A percentile compares a stretch with the other conserved stretches of the same genome.
Evolutionary conservation across 1,140 invertebrate species (phyloP).

Genomic region (Pogonus chalceus): DNA sequence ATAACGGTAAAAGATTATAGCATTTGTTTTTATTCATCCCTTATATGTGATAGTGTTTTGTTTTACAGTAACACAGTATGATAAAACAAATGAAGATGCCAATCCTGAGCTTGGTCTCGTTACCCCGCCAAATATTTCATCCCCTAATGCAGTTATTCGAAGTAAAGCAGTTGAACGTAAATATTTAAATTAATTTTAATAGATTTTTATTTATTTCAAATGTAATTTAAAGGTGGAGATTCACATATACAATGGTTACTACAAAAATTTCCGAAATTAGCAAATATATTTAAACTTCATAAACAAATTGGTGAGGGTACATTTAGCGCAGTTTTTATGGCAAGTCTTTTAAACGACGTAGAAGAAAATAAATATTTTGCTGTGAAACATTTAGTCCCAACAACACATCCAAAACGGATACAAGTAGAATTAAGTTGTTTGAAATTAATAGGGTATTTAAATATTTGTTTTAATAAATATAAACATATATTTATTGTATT

Average conservation of each 20-base stretch:
- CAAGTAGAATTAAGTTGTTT: conserved; percentile 69
- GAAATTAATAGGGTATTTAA: conserved; percentile 62
- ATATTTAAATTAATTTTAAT: neutral
- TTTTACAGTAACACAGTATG: neutral
- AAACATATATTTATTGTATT: conserved; percentile 3
- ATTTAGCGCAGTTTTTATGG: conserved; percentile 72
- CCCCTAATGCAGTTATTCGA: neutral
- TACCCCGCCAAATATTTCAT: neutral
- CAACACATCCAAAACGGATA: conserved; percentile 64
- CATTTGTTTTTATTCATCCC: neutral
- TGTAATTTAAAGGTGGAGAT: neutral
- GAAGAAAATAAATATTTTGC: conserved; percentile 53
- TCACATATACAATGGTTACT: conserved; percentile 26
- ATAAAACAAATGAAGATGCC: neutral
- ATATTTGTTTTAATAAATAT: conserved; percentile 13
- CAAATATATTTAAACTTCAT: conserved; percentile 55
- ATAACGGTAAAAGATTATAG: neutral
- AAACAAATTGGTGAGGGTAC: conserved; percentile 68
- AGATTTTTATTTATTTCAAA: neutral
- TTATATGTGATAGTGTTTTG: neutral
- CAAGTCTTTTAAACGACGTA: conserved; percentile 47
- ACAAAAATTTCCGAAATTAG: conserved; percentile 47
- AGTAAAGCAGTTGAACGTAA: neutral
- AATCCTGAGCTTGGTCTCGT: neutral
- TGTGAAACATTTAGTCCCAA: conserved; percentile 74